Evolutionary conservation across 2,888 invertebrate genomes (phyloP).

Genomic region (Anoplius nigerrimus): DNA sequence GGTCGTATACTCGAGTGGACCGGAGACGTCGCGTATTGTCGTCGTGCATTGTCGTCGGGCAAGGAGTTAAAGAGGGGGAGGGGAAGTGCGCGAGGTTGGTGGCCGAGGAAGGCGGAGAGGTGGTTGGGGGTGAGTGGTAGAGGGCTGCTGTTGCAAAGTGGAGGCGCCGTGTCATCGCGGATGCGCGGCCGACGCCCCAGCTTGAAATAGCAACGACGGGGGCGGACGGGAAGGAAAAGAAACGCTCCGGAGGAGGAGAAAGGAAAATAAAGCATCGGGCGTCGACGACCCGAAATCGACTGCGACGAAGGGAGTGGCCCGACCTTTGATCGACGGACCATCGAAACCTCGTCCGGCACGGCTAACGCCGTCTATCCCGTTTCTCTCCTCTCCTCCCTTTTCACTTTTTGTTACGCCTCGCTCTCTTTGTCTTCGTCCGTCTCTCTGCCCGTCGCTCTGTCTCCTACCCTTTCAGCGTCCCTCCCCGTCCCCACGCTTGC

Average conservation of each 20-base stretch:
- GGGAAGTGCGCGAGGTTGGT: not conserved
- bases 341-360: not conserved
- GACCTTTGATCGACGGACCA: conserved; percentile 15
- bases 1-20: too few relatives aligned
- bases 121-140: not conserved
- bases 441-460: too few relatives aligned
- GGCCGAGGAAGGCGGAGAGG: not conserved
- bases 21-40: too few relatives aligned
- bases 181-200: conserved; percentile 14
- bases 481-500: too few relatives aligned
- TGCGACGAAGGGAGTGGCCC: not conserved
- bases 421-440: not conserved
- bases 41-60: too few relatives aligned
- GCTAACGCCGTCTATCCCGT: not conserved
- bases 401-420: too few relatives aligned
- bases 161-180: conserved; percentile 16
- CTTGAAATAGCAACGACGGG: conserved; percentile 4
- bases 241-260: not conserved
- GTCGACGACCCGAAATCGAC: not conserved
- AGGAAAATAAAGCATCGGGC: not conserved
- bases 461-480: too few relatives aligned
- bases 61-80: not conserved
- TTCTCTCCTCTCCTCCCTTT: not conserved
- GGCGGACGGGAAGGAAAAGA: not conserved
- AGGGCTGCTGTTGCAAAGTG: conserved; percentile 29